A percentile compares a stretch with the other conserved stretches of the same genome.
Conservation (phyloP, 2,888 invertebrate species). For the Acleris literana region DNA sequence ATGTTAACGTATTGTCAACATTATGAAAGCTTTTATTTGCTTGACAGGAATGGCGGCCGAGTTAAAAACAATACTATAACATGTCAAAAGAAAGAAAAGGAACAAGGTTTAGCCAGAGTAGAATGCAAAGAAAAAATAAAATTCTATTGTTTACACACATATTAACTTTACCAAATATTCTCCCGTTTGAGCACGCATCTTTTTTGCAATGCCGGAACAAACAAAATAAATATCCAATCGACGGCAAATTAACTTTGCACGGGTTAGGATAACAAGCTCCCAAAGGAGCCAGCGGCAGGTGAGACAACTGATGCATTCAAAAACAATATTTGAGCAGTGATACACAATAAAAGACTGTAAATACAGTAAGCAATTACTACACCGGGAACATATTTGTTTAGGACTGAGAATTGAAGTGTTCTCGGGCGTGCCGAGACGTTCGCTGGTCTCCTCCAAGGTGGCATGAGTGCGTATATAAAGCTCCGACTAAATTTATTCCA, state of each 20-base stretch:
- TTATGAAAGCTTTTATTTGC: no score
- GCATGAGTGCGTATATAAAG: slow-evolving; percentile 27
- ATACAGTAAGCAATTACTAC: slow-evolving; percentile 80
- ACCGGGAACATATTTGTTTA: slow-evolving; percentile 81
- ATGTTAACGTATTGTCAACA: no score
- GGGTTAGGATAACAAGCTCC: slow-evolving; percentile 55
- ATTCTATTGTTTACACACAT: neutral
- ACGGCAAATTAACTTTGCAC: slow-evolving; percentile 73
- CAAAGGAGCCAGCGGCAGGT: slow-evolving; percentile 69
- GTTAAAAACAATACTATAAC: no score
- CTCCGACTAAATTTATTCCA: slow-evolving; percentile 1
- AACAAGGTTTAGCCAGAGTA: no score
- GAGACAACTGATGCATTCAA: slow-evolving; percentile 76
- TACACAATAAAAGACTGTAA: slow-evolving; percentile 82
- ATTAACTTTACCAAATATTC: neutral
- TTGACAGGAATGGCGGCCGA: no score
- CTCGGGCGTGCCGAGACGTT: slow-evolving; percentile 77
- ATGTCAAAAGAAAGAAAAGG: no score
- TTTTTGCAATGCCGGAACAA: slow-evolving; percentile 42
- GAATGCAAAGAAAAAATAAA: neutral
- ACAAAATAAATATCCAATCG: slow-evolving; percentile 64
- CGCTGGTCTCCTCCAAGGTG: slow-evolving; percentile 61
- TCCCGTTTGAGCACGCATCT: neutral
- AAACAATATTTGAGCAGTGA: slow-evolving; percentile 79
- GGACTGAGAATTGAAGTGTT: slow-evolving; percentile 81